Base-by-base conservation (phyloP, 2,113 vertebrate genomes). In the Rhegmatorhina hoffmannsi region DNA sequence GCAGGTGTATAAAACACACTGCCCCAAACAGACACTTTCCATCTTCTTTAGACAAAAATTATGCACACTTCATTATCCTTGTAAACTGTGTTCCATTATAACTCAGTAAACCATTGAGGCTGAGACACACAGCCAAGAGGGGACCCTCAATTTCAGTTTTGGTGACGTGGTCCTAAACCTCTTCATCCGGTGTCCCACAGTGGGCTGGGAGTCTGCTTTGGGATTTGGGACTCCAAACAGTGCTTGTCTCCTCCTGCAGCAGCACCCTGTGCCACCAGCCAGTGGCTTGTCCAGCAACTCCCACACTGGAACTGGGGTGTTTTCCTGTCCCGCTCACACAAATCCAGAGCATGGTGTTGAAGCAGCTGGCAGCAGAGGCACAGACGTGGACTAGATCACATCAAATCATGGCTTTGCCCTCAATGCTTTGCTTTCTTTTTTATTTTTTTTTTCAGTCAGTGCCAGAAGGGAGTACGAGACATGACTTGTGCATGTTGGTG, bases 321-420 rank as follows among this genome's bases (percentile, higher is more conserved):
- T 64, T 64, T 43, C 73, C 55, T 17, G 31, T 12, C 25, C 26
- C 1, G 1, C 52, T 8, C 1, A 1, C 26, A 47, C 36, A 40
- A 31, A 28, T 4, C 4, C 0, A 6, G 50, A 56, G 40, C 69
- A 40, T 0, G 1, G 10, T 49, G 44, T 49, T 16, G 2, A 23
- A 44, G 53, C 26, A 19, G n/a, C 10, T 24, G 70, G 60, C 7
- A 2, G 29, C 3, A 1, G 34, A 31, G 74, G 26, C 25, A 4
- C 29, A 19, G 70, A 50, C 10, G 14, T 11, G 16, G 2, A 34
- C 38, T 44, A 33, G 58, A 50, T 60, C 76, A 50, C 49, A 34
- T 21, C 49, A 80, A 73, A 77, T 29, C 68, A 38, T 2, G 58
- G 34, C 67, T 80, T 74, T 92, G 67, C 33, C 33, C 59, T 68